Evolutionary conservation across 2,113 vertebrate species (phyloP).

Genomic region (Parotia lawesii): DNA sequence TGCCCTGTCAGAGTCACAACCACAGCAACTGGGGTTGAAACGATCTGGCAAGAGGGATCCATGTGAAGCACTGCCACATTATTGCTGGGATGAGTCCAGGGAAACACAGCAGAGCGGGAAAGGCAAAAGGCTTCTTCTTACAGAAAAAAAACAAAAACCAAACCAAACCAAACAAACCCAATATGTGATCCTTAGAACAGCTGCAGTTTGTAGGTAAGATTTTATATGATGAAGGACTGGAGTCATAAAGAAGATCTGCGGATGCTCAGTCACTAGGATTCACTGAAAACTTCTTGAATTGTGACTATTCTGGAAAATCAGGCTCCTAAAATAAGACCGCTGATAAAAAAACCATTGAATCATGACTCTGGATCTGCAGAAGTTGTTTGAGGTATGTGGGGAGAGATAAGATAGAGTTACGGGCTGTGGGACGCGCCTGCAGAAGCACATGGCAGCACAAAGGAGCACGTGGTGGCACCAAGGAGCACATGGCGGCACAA

Average conservation of each 20-base stretch:
- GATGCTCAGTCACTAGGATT: neutral
- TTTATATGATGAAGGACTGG: neutral
- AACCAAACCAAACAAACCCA: neutral
- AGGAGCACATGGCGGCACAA: too few species aligned
- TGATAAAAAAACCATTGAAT: neutral
- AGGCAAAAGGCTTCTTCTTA: neutral
- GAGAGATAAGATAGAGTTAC: too few species aligned
- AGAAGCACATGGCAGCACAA: too few species aligned
- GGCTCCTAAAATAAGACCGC: neutral
- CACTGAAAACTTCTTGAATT: neutral
- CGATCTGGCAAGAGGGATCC: neutral
- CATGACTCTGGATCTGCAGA: neutral
- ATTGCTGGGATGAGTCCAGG: neutral
- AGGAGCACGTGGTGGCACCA: too few species aligned
- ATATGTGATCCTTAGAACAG: neutral
- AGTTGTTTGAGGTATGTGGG: neutral
- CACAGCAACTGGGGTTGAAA: neutral
- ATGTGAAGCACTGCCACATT: neutral
- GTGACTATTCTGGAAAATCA: neutral
- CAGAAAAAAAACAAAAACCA: neutral
- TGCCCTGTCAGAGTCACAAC: neutral
- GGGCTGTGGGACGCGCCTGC: too few species aligned
- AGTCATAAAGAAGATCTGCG: neutral
- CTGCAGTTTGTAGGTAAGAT: neutral
- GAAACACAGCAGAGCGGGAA: neutral